Percentiles rank a stretch among this genome's conserved stretches.
Conservation (phyloP, 2,797 vertebrate genomes). For the Syngnathus rostellatus region DNA sequence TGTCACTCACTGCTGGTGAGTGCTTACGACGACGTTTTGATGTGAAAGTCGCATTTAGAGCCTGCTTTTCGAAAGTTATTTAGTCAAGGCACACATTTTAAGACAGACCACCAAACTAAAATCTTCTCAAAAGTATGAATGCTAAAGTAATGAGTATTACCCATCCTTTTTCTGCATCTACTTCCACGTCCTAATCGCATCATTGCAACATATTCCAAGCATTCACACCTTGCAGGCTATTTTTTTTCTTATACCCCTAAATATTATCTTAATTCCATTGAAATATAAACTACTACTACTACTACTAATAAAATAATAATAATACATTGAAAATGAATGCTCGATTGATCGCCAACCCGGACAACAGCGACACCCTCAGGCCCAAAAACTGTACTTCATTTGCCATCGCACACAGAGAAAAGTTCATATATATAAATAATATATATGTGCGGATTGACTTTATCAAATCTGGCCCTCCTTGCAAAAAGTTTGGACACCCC, state of each 20-base stretch:
- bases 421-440: not conserved
- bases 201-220: too few relatives aligned
- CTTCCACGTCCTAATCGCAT: too few relatives aligned
- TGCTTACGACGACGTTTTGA: constrained; percentile 12
- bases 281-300: not conserved
- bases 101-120: not conserved
- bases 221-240: too few relatives aligned
- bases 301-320: too few relatives aligned
- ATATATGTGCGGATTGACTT: too few relatives aligned
- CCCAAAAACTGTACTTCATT: not conserved
- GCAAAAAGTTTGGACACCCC: too few relatives aligned
- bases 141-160: too few relatives aligned
- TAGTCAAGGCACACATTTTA: not conserved
- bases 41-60: not conserved
- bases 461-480: too few relatives aligned
- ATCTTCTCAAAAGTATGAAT: not conserved
- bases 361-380: constrained; percentile 49
- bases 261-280: not conserved
- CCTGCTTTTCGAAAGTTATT: not conserved
- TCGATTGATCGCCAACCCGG: not conserved
- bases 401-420: not conserved
- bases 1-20: constrained; percentile 18
- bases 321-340: not conserved
- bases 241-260: not conserved
- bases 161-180: too few relatives aligned